phyloP scores from a whole-genome alignment of 2,797 vertebrate genomes.

The Linurgus olivaceus region DNA sequence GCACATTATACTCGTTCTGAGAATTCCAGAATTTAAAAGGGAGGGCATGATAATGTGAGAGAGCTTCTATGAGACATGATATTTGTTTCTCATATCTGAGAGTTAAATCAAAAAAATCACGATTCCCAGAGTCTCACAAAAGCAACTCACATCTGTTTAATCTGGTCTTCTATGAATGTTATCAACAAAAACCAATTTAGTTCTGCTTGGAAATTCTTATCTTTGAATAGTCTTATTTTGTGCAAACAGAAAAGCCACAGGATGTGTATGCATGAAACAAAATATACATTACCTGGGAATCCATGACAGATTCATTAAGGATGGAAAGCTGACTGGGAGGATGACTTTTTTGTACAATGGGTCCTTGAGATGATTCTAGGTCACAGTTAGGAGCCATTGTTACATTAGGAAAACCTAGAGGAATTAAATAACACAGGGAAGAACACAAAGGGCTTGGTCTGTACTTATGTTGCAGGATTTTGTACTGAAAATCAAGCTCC shows the following conservation, averaged over 20 bases:
- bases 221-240: not conserved
- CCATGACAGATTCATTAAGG: conserved; percentile 82
- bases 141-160: not conserved
- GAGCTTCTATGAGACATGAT: not conserved
- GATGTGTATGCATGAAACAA: not conserved
- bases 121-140: not conserved
- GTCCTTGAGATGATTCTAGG: conserved; percentile 73
- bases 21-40: not conserved
- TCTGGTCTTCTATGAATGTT: not conserved
- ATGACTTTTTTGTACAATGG: conserved; percentile 78
- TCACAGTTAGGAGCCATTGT: conserved; percentile 86
- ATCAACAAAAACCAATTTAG: not conserved
- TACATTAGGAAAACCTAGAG: conserved; percentile 87
- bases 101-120: not conserved
- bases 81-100: not conserved
- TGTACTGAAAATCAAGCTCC: not conserved
- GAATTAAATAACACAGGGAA: conserved; percentile 27
- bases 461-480: not conserved
- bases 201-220: not conserved
- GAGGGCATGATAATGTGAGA: not conserved
- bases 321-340: conserved; percentile 78
- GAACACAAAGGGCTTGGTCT: not conserved
- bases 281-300: conserved; percentile 81
- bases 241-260: not conserved
- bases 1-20: not conserved